Evolutionary conservation across 1,140 invertebrate species (phyloP).

Genomic region (Atopsyche davidsoni): DNA sequence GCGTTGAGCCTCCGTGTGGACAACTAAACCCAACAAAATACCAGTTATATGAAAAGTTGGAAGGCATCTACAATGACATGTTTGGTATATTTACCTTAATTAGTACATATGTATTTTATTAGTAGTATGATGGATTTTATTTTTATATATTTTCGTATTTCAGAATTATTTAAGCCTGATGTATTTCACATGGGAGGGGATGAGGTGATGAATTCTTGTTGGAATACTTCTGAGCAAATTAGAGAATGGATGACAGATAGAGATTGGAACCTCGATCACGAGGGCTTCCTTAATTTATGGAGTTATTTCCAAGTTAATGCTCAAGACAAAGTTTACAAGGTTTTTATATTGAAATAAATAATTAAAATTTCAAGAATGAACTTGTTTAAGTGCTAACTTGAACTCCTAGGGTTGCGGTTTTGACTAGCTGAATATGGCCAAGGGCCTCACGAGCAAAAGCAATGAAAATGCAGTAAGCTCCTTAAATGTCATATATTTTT

Average conservation of each 20-base stretch:
- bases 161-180: conserved; percentile 61
- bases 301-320: conserved; percentile 66
- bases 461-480: no score
- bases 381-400: no score
- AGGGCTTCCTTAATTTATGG: conserved; percentile 70
- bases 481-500: no score
- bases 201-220: conserved; percentile 71
- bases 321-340: conserved; percentile 53
- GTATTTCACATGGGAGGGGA: conserved; percentile 88
- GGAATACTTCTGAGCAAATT: conserved; percentile 65
- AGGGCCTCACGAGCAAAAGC: no score
- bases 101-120: conserved; percentile 6
- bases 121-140: conserved; percentile 15
- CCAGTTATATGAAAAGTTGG: conserved; percentile 65
- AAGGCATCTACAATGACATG: conserved; percentile 66
- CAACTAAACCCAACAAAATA: conserved; percentile 75
- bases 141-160: conserved; percentile 36
- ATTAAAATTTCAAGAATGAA: conserved; percentile 5
- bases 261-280: conserved; percentile 52
- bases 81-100: conserved; percentile 36
- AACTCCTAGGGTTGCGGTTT: no score
- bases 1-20: conserved; percentile 82
- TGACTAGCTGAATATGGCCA: no score
- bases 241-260: conserved; percentile 62
- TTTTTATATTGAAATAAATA: no score